Base-by-base conservation (phyloP, 2,888 invertebrate genomes). In the Abrostola tripartita region DNA sequence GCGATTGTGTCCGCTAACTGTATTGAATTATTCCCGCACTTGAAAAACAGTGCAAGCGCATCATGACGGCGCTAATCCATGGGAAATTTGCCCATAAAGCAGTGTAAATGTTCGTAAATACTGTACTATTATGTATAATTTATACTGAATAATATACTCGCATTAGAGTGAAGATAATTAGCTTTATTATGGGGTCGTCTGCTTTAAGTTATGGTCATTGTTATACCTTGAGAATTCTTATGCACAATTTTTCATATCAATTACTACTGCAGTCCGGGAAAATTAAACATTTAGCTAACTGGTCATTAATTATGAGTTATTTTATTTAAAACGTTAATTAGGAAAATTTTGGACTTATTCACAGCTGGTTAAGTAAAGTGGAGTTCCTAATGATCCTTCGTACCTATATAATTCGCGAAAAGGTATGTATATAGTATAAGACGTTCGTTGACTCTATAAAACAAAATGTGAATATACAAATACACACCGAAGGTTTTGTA, bases 21-120 rank as follows among this genome's bases (percentile, higher is more conserved):
- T 84, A 82, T 78, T 72, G 68, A 80, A 74, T 67, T 71, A 78
- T 89, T 91, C 87, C 84, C 88, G 86, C 83, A 81, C 76, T 82
- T 81, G 80, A 80, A 81, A 85, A 81, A 82, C 78, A 80, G 79
- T 78, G 73, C 72, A 71, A 55, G 52, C 54, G 75, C 69, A 68
- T 42, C 57, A 67, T 69, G 62, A 72, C 81, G 76, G 82, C 81
- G 83, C 69, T 83, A 83, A 83, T 82, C 81, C 82, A 86, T 91
- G 89, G 83, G 88, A 90, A 90, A 68, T 76, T 73, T 70, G 49
- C 63, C 76, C 76, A 81, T 82, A 84, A 80, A 73, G 52, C 59
- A 51, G 52, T 52, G 78, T 82, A 76, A 78, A 75, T 65, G 65
- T 71, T 71, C 63, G 72, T 62, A 79, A 74, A 77, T 77, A 80